A percentile compares a stretch with the other conserved stretches of the same genome.
phyloP scores from a whole-genome alignment of 2,888 invertebrate species.

The Athalia cordata region DNA sequence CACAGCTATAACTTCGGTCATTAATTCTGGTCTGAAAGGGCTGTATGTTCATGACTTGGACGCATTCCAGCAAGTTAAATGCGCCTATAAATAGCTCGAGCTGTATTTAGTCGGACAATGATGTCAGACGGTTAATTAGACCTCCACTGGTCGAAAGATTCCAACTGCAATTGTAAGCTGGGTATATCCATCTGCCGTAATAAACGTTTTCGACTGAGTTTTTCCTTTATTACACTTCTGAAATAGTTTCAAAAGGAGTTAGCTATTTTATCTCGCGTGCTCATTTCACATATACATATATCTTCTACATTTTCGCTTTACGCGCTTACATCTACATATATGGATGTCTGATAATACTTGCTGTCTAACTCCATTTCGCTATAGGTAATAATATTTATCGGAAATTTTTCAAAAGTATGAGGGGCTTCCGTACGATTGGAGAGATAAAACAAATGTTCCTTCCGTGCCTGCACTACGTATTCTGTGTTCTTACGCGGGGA shows the following conservation, averaged over 20 bases:
- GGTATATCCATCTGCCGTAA: neutral
- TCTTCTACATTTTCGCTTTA: neutral
- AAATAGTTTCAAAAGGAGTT: conserved; percentile 24
- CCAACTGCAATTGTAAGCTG: conserved; percentile 23
- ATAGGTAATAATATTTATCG: conserved; percentile 33
- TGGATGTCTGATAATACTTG: conserved; percentile 6
- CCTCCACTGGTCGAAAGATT: conserved; percentile 33
- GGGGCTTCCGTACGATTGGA: conserved; percentile 5
- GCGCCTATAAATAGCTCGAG: conserved; percentile 43
- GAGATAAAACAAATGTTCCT: conserved; percentile 30
- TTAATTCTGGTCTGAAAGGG: conserved; percentile 33
- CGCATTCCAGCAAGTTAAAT: conserved; percentile 46
- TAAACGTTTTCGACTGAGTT: neutral
- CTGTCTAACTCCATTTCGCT: conserved; percentile 14
- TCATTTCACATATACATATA: neutral
- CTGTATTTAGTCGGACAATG: conserved; percentile 42
- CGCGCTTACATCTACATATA: conserved; percentile 11
- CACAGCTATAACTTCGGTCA: conserved; percentile 13
- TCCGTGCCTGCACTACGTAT: neutral
- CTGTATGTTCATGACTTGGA: conserved; percentile 35
- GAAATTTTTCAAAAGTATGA: conserved; percentile 27
- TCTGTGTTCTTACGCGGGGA: neutral
- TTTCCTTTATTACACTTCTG: neutral
- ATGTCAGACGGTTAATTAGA: conserved; percentile 45
- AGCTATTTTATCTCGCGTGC: conserved; percentile 30